Percentiles rank a stretch among this genome's conserved stretches.
These are phyloP conservation scores for Aphyosemion australe DNA, from an alignment of 2,113 vertebrate genomes.

Conservation along the genomic window DNA sequence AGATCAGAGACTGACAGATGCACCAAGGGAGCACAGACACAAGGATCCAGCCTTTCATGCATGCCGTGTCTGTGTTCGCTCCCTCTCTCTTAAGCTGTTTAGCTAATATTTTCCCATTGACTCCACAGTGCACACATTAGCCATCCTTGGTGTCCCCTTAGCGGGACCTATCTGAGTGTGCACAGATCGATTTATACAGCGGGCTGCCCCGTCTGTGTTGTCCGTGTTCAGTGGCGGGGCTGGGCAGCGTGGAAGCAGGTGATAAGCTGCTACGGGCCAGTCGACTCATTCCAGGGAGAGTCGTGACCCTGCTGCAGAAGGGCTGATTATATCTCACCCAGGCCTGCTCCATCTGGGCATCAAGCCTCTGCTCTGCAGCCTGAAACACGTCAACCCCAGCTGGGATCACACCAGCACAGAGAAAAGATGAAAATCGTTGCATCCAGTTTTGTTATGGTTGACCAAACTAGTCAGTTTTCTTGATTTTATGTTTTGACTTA, in stretches of 20 bases:
- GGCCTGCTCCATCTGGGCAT: constrained; percentile 42
- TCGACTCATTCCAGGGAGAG: constrained; percentile 55
- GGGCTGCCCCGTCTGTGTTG: constrained; percentile 23
- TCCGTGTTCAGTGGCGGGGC: constrained; percentile 34
- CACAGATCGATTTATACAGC: constrained; percentile 71
- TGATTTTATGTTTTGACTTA: no score
- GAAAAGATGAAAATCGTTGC: no score
- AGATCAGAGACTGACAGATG: constrained; percentile 76
- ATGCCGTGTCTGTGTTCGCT: constrained; percentile 42
- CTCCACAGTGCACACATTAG: constrained; percentile 67
- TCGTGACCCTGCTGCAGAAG: constrained; percentile 66
- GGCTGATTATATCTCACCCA: constrained; percentile 62
- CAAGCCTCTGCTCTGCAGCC: constrained; percentile 22
- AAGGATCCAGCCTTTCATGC: constrained; percentile 50
- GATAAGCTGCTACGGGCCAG: constrained; percentile 65
- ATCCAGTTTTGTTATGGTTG: background rate
- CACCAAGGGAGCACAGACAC: constrained; percentile 55
- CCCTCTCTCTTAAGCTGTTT: constrained; percentile 62
- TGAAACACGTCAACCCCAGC: constrained; percentile 34
- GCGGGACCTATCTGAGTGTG: constrained; percentile 56
- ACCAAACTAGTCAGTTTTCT: background rate
- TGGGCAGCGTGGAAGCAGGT: constrained; percentile 50
- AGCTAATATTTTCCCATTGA: constrained; percentile 75
- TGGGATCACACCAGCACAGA: constrained; percentile 35
- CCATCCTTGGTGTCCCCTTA: constrained; percentile 57